A percentile compares a stretch with the other conserved stretches of the same genome.
phyloP scores from a whole-genome alignment of 2,113 vertebrate species.

The Beaufortia kweichowensis region DNA sequence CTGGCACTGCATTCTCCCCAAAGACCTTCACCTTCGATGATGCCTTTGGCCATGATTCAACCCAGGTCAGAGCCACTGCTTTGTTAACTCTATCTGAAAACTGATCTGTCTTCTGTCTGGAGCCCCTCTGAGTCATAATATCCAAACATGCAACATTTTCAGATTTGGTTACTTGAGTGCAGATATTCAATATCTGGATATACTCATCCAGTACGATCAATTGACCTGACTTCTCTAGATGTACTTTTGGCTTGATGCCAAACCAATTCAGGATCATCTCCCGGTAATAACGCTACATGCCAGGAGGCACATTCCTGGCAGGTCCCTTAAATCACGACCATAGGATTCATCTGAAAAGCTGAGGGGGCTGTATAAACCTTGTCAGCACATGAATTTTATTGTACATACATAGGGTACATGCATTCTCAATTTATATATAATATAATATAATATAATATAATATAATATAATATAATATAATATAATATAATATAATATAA shows the following conservation, averaged over 20 bases:
- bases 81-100: constrained; percentile 40
- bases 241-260: constrained; percentile 9
- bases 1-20: constrained; percentile 74
- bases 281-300: neutral
- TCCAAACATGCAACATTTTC: constrained; percentile 25
- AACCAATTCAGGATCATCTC: neutral
- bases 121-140: constrained; percentile 16
- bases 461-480: too few species aligned
- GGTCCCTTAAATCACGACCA: neutral
- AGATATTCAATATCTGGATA: constrained; percentile 34
- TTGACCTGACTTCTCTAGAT: neutral
- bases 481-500: neutral
- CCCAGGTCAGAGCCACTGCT: constrained; percentile 74
- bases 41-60: constrained; percentile 82
- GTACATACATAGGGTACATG: too few species aligned
- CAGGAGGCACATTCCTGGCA: neutral
- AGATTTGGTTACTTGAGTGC: constrained; percentile 24
- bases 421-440: too few species aligned
- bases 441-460: too few species aligned
- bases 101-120: neutral
- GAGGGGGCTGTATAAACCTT: too few species aligned
- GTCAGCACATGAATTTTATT: too few species aligned
- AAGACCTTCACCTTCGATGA: constrained; percentile 88
- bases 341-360: too few species aligned
- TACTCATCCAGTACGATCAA: constrained; percentile 10